A percentile compares a stretch with the other conserved stretches of the same genome.
Conservation (phyloP, 2,797 vertebrate genomes). For the Molossus alvarezi region DNA sequence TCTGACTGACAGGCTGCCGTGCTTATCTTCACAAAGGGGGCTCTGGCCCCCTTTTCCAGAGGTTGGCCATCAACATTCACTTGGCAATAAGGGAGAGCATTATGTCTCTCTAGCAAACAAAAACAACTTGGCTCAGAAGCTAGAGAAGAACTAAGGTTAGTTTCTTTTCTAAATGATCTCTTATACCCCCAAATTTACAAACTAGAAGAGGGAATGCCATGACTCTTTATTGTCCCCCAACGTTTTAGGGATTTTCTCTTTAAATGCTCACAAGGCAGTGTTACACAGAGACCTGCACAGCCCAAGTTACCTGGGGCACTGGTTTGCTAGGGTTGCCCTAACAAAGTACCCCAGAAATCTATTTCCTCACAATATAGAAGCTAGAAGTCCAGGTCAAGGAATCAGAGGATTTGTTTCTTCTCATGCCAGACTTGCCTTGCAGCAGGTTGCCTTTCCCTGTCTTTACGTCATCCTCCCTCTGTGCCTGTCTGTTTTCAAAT, state of each 20-base stretch:
- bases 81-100: neutral
- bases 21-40: neutral
- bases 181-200: neutral
- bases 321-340: neutral
- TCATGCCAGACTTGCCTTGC: neutral
- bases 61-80: neutral
- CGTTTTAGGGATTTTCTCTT: neutral
- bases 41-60: neutral
- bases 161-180: conserved; percentile 1
- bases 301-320: neutral
- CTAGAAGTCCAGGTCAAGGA: neutral
- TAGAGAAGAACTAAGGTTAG: neutral
- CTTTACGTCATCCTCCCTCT: neutral
- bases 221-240: neutral
- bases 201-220: neutral
- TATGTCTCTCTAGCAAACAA: neutral
- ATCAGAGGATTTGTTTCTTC: neutral
- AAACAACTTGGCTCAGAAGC: neutral
- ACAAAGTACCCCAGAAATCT: neutral
- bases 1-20: fast-evolving
- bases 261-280: neutral
- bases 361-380: neutral
- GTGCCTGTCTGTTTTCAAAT: neutral
- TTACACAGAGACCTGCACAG: neutral
- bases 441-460: too few relatives aligned